Conservation (phyloP, 1,140 invertebrate genomes). For the Nephila pilipes region DNA sequence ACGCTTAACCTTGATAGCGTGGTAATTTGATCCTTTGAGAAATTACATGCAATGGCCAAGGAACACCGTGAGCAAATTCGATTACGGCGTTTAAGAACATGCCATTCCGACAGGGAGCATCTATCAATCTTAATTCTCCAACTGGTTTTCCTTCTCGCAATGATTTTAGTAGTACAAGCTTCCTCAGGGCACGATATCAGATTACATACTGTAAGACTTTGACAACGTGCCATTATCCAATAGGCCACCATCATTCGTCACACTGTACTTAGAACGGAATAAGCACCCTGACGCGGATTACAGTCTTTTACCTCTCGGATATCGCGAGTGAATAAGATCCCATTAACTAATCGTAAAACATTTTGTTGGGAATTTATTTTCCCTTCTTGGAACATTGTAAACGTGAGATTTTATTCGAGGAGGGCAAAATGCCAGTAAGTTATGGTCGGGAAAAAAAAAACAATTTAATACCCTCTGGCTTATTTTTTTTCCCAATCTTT, state of each 20-base stretch:
- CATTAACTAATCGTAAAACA: slow-evolving; percentile 36
- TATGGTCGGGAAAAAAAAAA: background rate
- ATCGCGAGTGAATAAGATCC: slow-evolving; percentile 33
- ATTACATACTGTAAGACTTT: slow-evolving; percentile 43
- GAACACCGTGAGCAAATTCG: background rate
- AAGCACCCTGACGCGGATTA: background rate
- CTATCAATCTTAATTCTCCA: slow-evolving; percentile 10
- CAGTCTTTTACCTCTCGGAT: background rate
- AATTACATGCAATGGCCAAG: background rate
- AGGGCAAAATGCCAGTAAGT: background rate
- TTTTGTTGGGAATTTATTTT: slow-evolving; percentile 33
- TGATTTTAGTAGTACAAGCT: background rate
- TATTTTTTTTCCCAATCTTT: background rate
- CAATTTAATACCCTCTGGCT: background rate
- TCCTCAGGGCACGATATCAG: slow-evolving; percentile 23
- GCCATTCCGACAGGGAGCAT: background rate
- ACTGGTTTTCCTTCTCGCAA: background rate
- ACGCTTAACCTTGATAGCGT: slow-evolving; percentile 28
- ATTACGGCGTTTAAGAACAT: background rate
- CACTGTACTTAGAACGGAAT: background rate
- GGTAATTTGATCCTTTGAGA: background rate
- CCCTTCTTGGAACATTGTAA: background rate
- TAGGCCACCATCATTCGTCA: slow-evolving; percentile 55
- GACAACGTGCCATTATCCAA: slow-evolving; percentile 62
- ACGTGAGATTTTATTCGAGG: background rate